Evolutionary conservation across 2,797 vertebrate species (phyloP).

Genomic region (Spondyliosoma cantharus): DNA sequence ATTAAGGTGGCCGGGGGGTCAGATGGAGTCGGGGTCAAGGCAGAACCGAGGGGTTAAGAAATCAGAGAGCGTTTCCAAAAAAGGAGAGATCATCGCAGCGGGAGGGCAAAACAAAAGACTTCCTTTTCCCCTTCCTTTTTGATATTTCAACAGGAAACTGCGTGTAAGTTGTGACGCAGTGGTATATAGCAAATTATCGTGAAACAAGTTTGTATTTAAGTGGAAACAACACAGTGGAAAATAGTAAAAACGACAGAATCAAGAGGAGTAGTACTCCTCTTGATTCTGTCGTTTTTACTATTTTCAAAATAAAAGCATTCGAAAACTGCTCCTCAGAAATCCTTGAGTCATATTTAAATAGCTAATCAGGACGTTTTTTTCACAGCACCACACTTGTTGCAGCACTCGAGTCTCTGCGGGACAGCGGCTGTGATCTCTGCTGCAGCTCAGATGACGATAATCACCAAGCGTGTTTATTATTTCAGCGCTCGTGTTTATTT

Average conservation of each 20-base stretch:
- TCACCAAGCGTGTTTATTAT: slow-evolving; percentile 38
- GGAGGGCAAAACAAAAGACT: slow-evolving; percentile 44
- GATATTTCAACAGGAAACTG: slow-evolving; percentile 44
- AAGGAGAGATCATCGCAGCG: slow-evolving; percentile 33
- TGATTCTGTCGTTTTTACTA: background rate
- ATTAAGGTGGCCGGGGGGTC: slow-evolving; percentile 35
- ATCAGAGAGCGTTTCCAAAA: slow-evolving; percentile 54
- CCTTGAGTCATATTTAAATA: background rate
- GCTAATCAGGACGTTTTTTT: background rate
- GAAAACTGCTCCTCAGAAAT: background rate
- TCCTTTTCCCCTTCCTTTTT: slow-evolving; percentile 46
- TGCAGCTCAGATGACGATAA: slow-evolving; percentile 16
- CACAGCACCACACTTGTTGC: background rate
- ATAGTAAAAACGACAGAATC: no score
- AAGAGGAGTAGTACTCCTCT: no score
- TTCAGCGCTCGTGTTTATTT: slow-evolving; percentile 57
- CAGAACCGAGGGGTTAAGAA: slow-evolving; percentile 22
- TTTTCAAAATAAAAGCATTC: slow-evolving; percentile 26
- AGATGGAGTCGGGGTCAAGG: slow-evolving; percentile 28
- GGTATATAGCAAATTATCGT: background rate
- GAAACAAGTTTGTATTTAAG: background rate
- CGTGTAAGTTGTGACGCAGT: slow-evolving; percentile 4
- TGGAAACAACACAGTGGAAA: background rate
- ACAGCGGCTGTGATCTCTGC: slow-evolving; percentile 11
- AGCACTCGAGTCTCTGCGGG: slow-evolving; percentile 5